Conservation (phyloP, 2,113 vertebrate species). For the Oryzias curvinotus region DNA sequence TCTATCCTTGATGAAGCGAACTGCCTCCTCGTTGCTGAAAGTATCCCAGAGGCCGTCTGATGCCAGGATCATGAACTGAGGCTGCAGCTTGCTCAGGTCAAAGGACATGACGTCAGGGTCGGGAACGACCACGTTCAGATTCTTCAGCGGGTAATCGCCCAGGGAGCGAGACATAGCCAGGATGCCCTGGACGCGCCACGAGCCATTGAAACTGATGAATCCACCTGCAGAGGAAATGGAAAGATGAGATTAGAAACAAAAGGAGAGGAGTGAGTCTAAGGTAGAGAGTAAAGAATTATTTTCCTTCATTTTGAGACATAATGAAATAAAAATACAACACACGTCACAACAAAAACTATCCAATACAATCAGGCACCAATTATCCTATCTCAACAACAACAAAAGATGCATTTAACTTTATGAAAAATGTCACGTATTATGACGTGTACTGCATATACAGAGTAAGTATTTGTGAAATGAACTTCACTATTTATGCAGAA, state of each 20-base stretch:
- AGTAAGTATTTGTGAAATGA: no score
- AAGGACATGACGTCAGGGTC: constrained; percentile 95
- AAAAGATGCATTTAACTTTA: no score
- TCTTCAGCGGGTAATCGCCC: constrained; percentile 97
- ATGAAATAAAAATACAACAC: background rate
- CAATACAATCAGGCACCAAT: no score
- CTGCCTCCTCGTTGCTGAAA: constrained; percentile 98
- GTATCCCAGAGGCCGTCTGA: constrained; percentile 98
- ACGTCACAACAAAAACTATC: background rate
- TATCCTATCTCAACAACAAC: no score
- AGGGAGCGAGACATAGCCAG: constrained; percentile 97
- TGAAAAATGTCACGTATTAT: no score
- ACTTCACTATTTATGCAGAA: no score
- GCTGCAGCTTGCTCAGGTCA: constrained; percentile 96
- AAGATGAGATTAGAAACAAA: background rate
- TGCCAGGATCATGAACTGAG: constrained; percentile 97
- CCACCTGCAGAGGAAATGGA: constrained; percentile 79
- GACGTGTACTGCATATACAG: no score
- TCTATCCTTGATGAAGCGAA: constrained; percentile 94
- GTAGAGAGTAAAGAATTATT: background rate
- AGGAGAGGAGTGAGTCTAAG: background rate
- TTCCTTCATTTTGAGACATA: background rate
- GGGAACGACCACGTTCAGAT: constrained; percentile 93
- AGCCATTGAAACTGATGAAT: constrained; percentile 99
- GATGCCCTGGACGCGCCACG: constrained; percentile 97